These are phyloP conservation scores for Charina bottae DNA, from an alignment of 2,113 vertebrate genomes.

Conservation along the genomic window DNA sequence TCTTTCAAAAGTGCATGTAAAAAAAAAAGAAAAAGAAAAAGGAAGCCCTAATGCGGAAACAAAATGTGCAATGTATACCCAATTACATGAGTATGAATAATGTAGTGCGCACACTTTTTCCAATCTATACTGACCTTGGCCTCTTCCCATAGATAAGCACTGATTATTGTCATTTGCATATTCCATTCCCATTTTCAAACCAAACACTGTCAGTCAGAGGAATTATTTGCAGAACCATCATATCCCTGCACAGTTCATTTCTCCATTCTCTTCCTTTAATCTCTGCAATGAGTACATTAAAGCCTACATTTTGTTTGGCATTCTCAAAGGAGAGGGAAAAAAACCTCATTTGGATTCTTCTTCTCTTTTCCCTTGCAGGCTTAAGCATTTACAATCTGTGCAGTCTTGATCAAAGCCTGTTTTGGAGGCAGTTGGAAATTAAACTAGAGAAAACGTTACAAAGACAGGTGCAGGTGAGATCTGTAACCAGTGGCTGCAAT, in stretches of 20 bases:
- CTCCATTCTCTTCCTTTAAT: conserved; percentile 33
- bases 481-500: background rate
- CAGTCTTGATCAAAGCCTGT: conserved; percentile 7
- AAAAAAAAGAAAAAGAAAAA: background rate
- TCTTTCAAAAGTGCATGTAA: background rate
- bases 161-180: conserved; percentile 70
- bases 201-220: conserved; percentile 68
- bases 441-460: background rate
- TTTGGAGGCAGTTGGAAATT: background rate
- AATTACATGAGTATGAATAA: conserved; percentile 45
- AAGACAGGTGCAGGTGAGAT: conserved; percentile 7
- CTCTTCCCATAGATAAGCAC: conserved; percentile 70
- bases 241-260: conserved; percentile 68
- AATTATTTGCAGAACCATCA: conserved; percentile 72
- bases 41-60: background rate
- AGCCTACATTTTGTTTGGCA: conserved; percentile 32
- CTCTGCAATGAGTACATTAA: conserved; percentile 55
- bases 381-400: background rate
- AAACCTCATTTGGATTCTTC: background rate
- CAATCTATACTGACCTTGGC: conserved; percentile 66
- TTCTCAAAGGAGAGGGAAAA: background rate
- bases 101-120: background rate
- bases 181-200: conserved; percentile 67
- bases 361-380: background rate
- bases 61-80: background rate